Evolutionary conservation across 1,140 invertebrate genomes (phyloP), one percentile per base, ranked within the genome.

Genomic region (Aphidius gifuensis): DNA sequence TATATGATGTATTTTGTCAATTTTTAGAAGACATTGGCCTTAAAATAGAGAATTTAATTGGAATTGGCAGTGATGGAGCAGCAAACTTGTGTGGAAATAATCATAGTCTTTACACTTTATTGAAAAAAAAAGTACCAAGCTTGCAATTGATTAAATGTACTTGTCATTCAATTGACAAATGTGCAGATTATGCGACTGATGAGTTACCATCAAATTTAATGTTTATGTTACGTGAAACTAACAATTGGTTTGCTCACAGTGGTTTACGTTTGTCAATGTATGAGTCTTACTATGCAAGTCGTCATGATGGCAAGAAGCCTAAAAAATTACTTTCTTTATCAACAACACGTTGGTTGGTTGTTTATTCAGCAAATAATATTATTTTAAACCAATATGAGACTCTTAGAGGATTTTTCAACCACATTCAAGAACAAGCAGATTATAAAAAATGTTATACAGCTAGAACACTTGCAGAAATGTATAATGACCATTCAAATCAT

Each of bases 321-420:
- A 16, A 16, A 16, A 16, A 16, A 16, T 16, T 16, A 16, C 16
- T 16, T 16, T 16, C 16, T 16, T 16, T 16, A 16, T 16, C 16
- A 16, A 16, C 16, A 16, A 16, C 16, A 16, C 16, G 16, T 16
- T 16, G 16, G 16, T 16, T 16, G 16, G 16, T 16, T 1, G 6
- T 51, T 16, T 67, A 60, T 46, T 44, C 60, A 9, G 73, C 72
- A 7, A 72, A 76, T 3, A 64, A 64, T 60, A 43, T 69, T 54
- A 74, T 77, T 47, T 60, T 72, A 9, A 64, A 74, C 11, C 74
- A 79, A 58, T 79, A 71, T 69, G 6, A 69, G 44, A 74, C 78
- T 66, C 68, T 78, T 55, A 77, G 77, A 71, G 47, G 53, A 45
- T 68, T 73, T 66, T 74, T 74, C 57, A 39, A 62, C 43, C 50